Evolutionary conservation across 2,113 vertebrate species (phyloP), one percentile per base, ranked within the genome.

Genomic region (Rissa tridactyla): DNA sequence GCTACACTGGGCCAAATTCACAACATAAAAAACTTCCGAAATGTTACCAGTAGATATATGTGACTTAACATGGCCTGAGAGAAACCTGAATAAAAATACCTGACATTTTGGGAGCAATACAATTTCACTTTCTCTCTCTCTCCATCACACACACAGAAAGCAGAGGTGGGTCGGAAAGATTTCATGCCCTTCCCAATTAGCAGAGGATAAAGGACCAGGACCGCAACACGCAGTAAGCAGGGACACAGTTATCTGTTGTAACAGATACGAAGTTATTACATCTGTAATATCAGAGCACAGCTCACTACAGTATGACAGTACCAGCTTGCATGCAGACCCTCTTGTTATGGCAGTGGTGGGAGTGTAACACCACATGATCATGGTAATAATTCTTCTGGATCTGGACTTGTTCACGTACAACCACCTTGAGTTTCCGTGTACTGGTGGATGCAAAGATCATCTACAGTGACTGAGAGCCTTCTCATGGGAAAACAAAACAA

Each of bases 311-410:
- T 7, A 9, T 9, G 22, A 32, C 55, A 47, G 34, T 32, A 72
- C 7, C 17, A 69, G 42, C 3, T 8, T 13, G 20, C 6, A 19
- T 8, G 6, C 23, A 61, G 51, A n/a, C 3, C 4, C 32, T 47
- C 42, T 10, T 19, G 6, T 7, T 52, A 44, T 3, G n/a, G 51
- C 42, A 84, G 27, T 1, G 51, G 15, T 8, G n/a, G n/a, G 51
- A 68, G 6, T 10, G 29, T 4, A 65, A 9, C n/a, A 55, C 18
- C 52, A 20, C 47, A 18, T 0, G 0, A 49, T 20, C 32, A 11
- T 3, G 4, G 15, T 3, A 51, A 29, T 26, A 29, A n/a, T 54
- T 46, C 46, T 68, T 44, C 46, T 62, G 40, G 1, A 36, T 61
- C 25, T 40, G 40, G 40, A 36, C 13, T 32, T 22, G 13, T 54